A percentile compares a stretch with the other conserved stretches of the same genome.
These are phyloP conservation scores for Dendrolimus kikuchii DNA, from an alignment of 1,140 invertebrate genomes.

Conservation along the genomic window DNA sequence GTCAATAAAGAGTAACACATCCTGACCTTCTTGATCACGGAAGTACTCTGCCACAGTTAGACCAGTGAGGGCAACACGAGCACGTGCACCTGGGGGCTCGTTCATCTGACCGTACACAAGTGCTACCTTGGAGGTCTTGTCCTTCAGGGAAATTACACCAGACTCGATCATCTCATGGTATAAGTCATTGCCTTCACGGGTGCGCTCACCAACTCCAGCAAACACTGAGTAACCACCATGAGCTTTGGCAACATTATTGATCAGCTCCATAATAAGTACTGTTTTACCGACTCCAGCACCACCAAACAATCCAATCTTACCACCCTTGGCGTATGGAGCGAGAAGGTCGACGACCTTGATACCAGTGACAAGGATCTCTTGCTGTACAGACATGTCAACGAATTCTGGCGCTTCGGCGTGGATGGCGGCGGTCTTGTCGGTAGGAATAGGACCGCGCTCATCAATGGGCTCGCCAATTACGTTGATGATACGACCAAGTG, in stretches of 20 bases:
- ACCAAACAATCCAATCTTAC: constrained; percentile 99
- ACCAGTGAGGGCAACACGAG: constrained; percentile 96
- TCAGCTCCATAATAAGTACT: constrained; percentile 99
- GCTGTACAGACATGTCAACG: constrained; percentile 97
- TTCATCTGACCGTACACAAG: constrained; percentile 99
- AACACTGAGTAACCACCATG: constrained; percentile 99
- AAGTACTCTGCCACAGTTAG: constrained; percentile 98
- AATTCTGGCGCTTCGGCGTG: constrained; percentile 98
- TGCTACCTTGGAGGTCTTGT: constrained; percentile 86
- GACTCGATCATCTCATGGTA: constrained; percentile 99
- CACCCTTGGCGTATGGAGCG: constrained; percentile 97
- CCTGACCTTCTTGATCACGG: constrained; percentile 99
- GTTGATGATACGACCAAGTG: constrained; percentile 89
- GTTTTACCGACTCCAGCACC: constrained; percentile 99
- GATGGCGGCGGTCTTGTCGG: constrained; percentile 92
- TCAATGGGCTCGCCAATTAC: constrained; percentile 97
- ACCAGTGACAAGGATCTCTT: constrained; percentile 97
- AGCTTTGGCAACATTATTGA: constrained; percentile 83
- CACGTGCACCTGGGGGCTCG: constrained; percentile 98
- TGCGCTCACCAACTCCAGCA: constrained; percentile 98
- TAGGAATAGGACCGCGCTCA: constrained; percentile 94
- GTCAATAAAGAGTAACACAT: constrained; percentile 99
- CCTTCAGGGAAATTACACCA: constrained; percentile 94
- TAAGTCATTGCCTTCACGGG: constrained; percentile 98
- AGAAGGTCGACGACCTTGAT: constrained; percentile 98